Evolutionary conservation across 53 echinoderm and acorn worm species (phyloP), one percentile per base, ranked within the genome.

Genomic region (Glandiceps talaboti): DNA sequence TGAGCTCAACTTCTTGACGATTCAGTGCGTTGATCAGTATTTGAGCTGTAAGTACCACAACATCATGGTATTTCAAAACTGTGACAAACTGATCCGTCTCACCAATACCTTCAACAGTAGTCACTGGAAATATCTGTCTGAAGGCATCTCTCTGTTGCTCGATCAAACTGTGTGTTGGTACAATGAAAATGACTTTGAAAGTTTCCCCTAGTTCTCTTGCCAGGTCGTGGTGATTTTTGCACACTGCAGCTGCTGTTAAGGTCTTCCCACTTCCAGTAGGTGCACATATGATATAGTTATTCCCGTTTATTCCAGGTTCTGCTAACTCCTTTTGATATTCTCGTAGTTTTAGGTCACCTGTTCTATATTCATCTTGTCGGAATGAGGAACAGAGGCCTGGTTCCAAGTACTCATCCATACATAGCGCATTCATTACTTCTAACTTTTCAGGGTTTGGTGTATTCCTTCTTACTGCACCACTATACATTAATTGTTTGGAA

Each of bases 261-360:
- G 91, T 91, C 80, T 91, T 91, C 26, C 91, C 91, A 75, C 88
- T 83, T 0, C 91, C 91, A 14, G 91, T 91, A 33, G 88, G 91
- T 31, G 88, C 86, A 75, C 91, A 91, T 76, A 91, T 88, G 29
- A 91, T 84, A 73, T 86, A 88, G 82, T 88, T 91, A 73, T 73
- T 32, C 26, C 91, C 91, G 25, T 1, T 26, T 30, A 87, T 27
- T 26, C 85, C 84, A 1, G 86, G 86, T n/a, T 78, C 78, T 20
- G 91, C 88, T 27, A 91, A 76, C 76, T 91, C 91, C 28, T 76
- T 33, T 73, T 91, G 91, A 64, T 91, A 91, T 30, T 72, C 84
- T 30, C 88, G 79, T 20, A 88, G n/a, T n/a, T n/a, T n/a, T n/a
- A n/a, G n/a, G n/a, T n/a, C n/a, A n/a, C n/a, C n/a, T n/a, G n/a